These are phyloP conservation scores for Melanaphis sacchari DNA, from an alignment of 1,140 invertebrate genomes.

Conservation along the genomic window DNA sequence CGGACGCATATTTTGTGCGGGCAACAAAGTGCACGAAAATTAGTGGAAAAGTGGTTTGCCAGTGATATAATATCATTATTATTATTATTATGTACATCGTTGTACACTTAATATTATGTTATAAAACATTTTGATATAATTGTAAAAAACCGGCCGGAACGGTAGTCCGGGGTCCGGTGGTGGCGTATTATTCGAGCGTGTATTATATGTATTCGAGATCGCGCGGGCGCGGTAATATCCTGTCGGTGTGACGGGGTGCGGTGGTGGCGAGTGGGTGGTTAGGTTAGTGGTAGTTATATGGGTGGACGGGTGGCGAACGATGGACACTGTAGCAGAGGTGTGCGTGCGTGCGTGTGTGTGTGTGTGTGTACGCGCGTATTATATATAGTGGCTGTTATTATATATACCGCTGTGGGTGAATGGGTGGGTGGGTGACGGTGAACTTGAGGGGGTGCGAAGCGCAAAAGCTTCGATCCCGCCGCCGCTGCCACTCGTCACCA, in stretches of 20 bases:
- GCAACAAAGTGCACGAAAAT: too few species aligned
- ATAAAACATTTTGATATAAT: background rate
- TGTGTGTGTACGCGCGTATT: background rate
- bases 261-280: background rate
- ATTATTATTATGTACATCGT: too few species aligned
- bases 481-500: background rate
- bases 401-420: background rate
- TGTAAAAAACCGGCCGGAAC: background rate
- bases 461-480: slow-evolving; percentile 36
- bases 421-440: background rate
- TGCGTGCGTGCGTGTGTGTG: background rate
- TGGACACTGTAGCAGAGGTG: background rate
- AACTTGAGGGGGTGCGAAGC: background rate
- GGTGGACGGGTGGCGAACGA: background rate
- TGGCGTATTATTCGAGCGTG: background rate
- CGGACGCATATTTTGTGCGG: too few species aligned
- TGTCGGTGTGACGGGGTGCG: too few species aligned
- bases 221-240: background rate
- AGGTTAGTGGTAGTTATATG: background rate
- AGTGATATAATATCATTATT: too few species aligned
- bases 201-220: slow-evolving; percentile 6
- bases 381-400: slow-evolving; percentile 15
- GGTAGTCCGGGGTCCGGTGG: background rate
- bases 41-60: too few species aligned
- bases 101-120: too few species aligned